phyloP scores from a whole-genome alignment of 2,888 invertebrate genomes.

The Portevinia maculata region DNA sequence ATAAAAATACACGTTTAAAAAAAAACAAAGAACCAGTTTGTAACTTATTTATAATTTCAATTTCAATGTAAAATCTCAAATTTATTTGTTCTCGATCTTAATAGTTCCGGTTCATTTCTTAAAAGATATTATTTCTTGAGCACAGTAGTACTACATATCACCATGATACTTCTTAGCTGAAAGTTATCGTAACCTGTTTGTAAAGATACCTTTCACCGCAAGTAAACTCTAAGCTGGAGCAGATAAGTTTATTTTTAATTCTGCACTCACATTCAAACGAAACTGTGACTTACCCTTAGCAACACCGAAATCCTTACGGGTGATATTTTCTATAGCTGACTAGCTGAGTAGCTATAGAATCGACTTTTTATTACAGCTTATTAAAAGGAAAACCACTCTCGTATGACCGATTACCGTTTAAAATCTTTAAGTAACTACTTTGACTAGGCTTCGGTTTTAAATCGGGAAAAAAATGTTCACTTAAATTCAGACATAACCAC shows the following conservation, averaged over 20 bases:
- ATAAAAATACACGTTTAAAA: too few species aligned
- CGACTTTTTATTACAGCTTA: constrained; percentile 2
- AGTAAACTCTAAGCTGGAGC: neutral
- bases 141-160: neutral
- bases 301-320: neutral
- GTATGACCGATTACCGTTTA: constrained; percentile 49
- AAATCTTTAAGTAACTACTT: constrained; percentile 45
- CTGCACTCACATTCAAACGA: neutral
- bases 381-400: constrained; percentile 21
- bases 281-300: constrained; percentile 22
- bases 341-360: too few species aligned
- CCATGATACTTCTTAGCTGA: neutral
- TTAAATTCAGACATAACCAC: constrained; percentile 48
- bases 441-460: constrained; percentile 49
- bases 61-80: neutral
- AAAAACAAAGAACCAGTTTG: too few species aligned
- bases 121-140: neutral
- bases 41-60: too few species aligned
- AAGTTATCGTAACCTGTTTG: constrained; percentile 29
- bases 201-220: constrained; percentile 48
- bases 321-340: neutral
- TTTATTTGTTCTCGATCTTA: constrained; percentile 24
- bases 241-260: neutral
- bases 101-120: constrained; percentile 29
- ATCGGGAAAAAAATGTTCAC: constrained; percentile 26